Conservation (phyloP, 2,797 vertebrate genomes). For the Cercopithecus diana region DNA sequence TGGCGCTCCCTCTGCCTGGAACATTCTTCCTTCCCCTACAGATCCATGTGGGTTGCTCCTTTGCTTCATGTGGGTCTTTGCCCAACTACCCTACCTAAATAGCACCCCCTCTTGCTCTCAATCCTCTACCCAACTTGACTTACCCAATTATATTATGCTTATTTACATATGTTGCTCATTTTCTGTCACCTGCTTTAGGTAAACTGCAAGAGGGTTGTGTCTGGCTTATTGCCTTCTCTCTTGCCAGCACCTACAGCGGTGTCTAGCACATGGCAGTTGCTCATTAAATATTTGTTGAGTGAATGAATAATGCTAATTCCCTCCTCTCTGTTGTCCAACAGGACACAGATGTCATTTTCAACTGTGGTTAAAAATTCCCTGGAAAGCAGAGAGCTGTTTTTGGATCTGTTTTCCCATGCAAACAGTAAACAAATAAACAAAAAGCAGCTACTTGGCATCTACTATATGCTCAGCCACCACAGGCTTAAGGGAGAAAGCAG, state of each 20-base stretch:
- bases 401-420: background rate
- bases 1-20: background rate
- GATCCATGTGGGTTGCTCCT: background rate
- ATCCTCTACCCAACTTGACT: background rate
- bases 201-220: background rate
- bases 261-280: background rate
- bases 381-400: background rate
- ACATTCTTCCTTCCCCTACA: background rate
- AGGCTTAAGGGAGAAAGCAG: background rate
- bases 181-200: background rate
- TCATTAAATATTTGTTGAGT: background rate
- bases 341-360: background rate
- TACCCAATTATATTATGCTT: background rate
- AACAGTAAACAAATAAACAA: background rate
- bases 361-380: constrained; percentile 9
- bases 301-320: background rate
- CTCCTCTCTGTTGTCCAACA: background rate
- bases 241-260: accelerated
- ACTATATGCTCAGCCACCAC: background rate
- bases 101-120: background rate
- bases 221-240: background rate
- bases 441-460: background rate
- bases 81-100: background rate
- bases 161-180: background rate
- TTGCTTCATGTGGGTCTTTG: background rate